Conservation (phyloP, 2,888 invertebrate species). For the Argynnis bischoffii region DNA sequence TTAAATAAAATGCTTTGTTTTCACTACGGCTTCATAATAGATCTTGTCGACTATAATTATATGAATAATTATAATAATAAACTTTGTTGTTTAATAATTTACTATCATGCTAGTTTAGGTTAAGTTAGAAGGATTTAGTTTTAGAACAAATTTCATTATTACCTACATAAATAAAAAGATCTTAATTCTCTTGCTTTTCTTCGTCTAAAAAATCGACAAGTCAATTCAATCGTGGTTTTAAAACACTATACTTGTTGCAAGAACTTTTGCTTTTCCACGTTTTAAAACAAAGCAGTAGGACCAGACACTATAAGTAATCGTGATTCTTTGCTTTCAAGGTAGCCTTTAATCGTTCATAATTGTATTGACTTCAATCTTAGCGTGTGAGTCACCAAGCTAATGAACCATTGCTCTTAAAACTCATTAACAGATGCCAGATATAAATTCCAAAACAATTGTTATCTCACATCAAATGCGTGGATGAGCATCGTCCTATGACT, state of each 20-base stretch:
- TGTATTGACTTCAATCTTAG: constrained; percentile 14
- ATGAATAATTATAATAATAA: neutral
- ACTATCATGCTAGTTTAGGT: no score
- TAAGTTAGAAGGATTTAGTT: no score
- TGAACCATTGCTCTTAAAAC: constrained; percentile 26
- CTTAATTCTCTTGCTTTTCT: no score
- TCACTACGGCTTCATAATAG: neutral
- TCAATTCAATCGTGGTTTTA: no score
- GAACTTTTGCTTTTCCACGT: no score
- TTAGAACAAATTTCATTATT: no score
- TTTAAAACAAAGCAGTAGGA: no score
- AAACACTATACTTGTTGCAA: no score
- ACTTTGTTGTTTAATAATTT: no score
- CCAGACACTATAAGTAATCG: neutral
- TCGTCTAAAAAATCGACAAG: no score
- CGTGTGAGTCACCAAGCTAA: constrained; percentile 27
- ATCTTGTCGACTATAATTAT: neutral
- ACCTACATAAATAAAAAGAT: no score
- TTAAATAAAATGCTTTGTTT: constrained; percentile 10
- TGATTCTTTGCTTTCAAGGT: neutral
- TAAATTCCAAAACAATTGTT: constrained; percentile 32
- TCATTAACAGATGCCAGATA: constrained; percentile 28
- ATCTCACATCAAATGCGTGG: constrained; percentile 28
- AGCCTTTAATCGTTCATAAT: constrained; percentile 13
- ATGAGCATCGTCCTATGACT: constrained; percentile 24